These are phyloP conservation scores for Hucho hucho DNA, from an alignment of 2,113 vertebrate species.

Conservation along the genomic window DNA sequence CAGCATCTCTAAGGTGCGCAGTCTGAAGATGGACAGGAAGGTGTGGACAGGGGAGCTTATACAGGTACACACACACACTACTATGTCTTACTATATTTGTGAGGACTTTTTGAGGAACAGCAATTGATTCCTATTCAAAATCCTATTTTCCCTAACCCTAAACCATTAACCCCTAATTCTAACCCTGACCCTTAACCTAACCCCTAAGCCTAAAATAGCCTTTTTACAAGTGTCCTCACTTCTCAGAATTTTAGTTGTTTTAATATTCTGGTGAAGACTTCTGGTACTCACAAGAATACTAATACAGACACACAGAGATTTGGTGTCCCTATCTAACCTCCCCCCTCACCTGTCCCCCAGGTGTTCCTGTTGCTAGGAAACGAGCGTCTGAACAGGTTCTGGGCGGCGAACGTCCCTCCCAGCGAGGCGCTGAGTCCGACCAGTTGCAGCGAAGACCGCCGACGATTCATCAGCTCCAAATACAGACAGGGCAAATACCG, in stretches of 20 bases:
- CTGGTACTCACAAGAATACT: too few relatives aligned
- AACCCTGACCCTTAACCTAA: too few relatives aligned
- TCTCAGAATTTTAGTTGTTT: too few relatives aligned
- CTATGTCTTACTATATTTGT: too few relatives aligned
- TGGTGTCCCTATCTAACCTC: not conserved
- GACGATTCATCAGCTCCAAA: constrained; percentile 83
- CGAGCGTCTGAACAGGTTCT: constrained; percentile 83
- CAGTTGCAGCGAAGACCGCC: constrained; percentile 78
- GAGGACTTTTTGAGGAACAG: too few relatives aligned
- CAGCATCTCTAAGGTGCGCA: constrained; percentile 88
- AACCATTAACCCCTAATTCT: too few relatives aligned
- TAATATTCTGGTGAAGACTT: too few relatives aligned
- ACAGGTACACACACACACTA: constrained; percentile 70
- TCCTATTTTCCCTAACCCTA: too few relatives aligned
- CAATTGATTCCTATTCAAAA: too few relatives aligned
- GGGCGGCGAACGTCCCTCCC: constrained; percentile 92
- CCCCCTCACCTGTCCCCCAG: constrained; percentile 53
- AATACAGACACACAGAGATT: not conserved
- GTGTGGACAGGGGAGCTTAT: constrained; percentile 94
- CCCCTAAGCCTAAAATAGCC: too few relatives aligned
- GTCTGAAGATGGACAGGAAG: constrained; percentile 96
- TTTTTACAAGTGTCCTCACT: too few relatives aligned
- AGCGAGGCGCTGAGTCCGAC: constrained; percentile 81
- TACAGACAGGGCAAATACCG: constrained; percentile 95
- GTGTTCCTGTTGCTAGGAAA: constrained; percentile 86